Evolutionary conservation across 2,113 vertebrate species (phyloP).

Genomic region (Bubo bubo): DNA sequence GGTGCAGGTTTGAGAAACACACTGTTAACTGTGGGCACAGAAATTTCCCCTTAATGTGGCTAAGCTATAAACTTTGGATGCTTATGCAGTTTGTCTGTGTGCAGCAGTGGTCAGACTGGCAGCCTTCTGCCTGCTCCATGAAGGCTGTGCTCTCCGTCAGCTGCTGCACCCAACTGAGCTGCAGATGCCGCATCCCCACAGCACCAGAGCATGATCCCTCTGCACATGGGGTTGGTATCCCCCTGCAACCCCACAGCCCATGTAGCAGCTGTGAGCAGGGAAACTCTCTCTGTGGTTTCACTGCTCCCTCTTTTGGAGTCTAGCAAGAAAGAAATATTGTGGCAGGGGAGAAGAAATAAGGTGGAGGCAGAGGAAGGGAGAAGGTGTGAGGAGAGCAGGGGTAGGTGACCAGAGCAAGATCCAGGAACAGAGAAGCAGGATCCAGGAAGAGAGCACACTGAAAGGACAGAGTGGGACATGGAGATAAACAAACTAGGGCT

Average conservation of each 20-base stretch:
- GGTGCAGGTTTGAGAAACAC: not conserved
- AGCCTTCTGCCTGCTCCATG: not conserved
- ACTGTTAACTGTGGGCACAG: accelerated
- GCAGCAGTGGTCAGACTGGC: not conserved
- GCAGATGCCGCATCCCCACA: not conserved
- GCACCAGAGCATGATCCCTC: not conserved
- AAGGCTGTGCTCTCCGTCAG: not conserved
- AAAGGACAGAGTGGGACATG: not conserved
- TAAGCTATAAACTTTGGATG: not conserved
- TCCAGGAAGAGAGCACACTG: not conserved
- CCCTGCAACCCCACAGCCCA: not conserved
- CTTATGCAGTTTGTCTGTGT: not conserved
- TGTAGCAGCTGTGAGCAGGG: not conserved
- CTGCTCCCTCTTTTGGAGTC: not conserved
- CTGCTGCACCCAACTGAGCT: not conserved
- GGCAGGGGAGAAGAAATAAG: not conserved
- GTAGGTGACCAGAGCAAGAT: not conserved
- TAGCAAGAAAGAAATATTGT: not conserved
- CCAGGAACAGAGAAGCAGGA: not conserved
- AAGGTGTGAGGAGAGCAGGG: not conserved
- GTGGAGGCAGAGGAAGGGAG: not conserved
- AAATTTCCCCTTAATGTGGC: not conserved
- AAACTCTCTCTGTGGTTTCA: not conserved
- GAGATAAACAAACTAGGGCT: not conserved
- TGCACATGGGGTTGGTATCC: accelerated